Conservation (phyloP, 2,888 invertebrate species). For the Volucella inflata region DNA sequence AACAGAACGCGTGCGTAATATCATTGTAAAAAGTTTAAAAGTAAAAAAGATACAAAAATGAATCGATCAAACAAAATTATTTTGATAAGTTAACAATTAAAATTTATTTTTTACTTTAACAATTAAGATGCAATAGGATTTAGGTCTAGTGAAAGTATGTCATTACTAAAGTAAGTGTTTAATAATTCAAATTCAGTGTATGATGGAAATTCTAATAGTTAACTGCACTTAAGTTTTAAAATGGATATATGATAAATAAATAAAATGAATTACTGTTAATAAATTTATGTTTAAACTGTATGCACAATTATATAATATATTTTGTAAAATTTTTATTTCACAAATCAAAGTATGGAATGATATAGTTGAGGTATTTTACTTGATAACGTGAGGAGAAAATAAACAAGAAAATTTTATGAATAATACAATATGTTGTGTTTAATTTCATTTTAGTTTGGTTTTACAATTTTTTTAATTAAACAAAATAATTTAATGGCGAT, state of each 20-base stretch:
- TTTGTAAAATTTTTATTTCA: conserved; percentile 67
- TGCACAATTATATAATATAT: conserved; percentile 68
- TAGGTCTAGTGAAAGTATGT: conserved; percentile 17
- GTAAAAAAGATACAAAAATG: conserved; percentile 14
- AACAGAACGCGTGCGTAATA: conserved; percentile 47
- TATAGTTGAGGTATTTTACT: conserved; percentile 22
- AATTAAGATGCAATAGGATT: conserved; percentile 21
- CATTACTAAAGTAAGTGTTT: conserved; percentile 60
- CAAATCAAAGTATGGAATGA: conserved; percentile 45
- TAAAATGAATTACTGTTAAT: conserved; percentile 48
- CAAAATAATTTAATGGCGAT: no score
- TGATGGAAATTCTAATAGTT: conserved; percentile 54
- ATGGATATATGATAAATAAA: conserved; percentile 24
- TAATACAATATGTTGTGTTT: conserved; percentile 42
- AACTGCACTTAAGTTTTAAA: conserved; percentile 60
- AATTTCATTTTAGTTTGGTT: background rate
- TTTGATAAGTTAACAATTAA: conserved; percentile 7
- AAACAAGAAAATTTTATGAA: conserved; percentile 26
- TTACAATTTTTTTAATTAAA: no score
- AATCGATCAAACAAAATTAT: conserved; percentile 1
- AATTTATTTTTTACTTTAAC: conserved; percentile 51
- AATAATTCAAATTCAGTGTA: conserved; percentile 63
- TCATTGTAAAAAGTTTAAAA: conserved; percentile 67
- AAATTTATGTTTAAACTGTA: conserved; percentile 62
- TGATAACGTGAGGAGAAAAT: conserved; percentile 39